Evolutionary conservation across 2,113 vertebrate genomes (phyloP).

Genomic region (Scomber japonicus): DNA sequence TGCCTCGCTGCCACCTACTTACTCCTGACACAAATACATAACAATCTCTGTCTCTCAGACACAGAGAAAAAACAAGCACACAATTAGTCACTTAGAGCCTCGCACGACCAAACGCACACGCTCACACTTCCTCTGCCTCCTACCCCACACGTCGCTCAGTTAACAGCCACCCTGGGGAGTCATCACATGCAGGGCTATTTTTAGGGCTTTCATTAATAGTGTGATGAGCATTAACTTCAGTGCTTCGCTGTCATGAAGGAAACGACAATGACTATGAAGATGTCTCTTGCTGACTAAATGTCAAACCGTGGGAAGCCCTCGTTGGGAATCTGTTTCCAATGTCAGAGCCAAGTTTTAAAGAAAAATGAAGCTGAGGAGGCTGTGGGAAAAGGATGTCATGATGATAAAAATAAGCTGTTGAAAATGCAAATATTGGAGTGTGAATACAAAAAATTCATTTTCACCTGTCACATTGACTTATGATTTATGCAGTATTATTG

Average conservation of each 20-base stretch:
- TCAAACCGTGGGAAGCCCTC: conserved; percentile 10
- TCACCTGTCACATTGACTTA: too few relatives aligned
- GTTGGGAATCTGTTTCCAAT: background rate
- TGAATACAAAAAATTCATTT: too few relatives aligned
- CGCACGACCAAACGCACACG: background rate
- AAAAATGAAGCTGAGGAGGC: background rate
- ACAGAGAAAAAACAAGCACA: background rate
- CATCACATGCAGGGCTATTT: conserved; percentile 42
- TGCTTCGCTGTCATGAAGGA: conserved; percentile 23
- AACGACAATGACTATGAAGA: conserved; percentile 21
- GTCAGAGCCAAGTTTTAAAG: background rate
- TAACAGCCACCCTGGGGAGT: conserved; percentile 35
- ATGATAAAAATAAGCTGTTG: too few relatives aligned
- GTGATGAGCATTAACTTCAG: conserved; percentile 33
- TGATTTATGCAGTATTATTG: too few relatives aligned
- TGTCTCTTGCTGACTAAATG: conserved; percentile 37
- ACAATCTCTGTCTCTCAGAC: background rate
- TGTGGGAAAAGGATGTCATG: background rate
- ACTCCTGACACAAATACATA: conserved; percentile 3
- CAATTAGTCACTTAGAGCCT: conserved; percentile 27
- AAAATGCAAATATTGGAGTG: too few relatives aligned
- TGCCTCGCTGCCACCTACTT: background rate
- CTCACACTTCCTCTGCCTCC: background rate
- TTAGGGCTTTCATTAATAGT: conserved; percentile 50
- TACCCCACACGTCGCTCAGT: conserved; percentile 7